Conservation (phyloP, 2,113 vertebrate genomes). For the Isichthys henryi region DNA sequence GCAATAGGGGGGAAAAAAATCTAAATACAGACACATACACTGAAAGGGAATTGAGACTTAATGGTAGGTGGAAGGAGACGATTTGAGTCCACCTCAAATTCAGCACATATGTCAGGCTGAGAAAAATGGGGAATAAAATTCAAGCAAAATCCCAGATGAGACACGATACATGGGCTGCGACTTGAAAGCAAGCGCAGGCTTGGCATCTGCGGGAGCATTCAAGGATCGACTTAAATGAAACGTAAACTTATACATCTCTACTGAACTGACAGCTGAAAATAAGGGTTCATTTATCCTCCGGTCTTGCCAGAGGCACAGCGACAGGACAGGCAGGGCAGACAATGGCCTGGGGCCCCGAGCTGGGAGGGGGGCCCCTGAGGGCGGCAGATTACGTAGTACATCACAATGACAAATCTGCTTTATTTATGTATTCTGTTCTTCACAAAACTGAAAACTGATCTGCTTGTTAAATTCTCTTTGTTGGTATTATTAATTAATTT, state of each 20-base stretch:
- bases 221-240: neutral
- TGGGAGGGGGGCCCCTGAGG: neutral
- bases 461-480: neutral
- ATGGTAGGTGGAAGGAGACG: neutral
- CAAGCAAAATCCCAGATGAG: neutral
- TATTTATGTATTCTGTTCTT: neutral
- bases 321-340: neutral
- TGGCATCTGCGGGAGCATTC: neutral
- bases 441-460: neutral
- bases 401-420: neutral
- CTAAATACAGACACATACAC: neutral
- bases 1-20: neutral
- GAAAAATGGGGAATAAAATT: neutral
- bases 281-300: neutral
- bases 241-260: neutral
- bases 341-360: neutral
- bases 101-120: slow-evolving; percentile 1
- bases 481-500: neutral
- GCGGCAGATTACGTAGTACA: neutral
- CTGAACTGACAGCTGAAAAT: neutral
- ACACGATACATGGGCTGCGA: neutral
- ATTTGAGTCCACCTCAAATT: neutral
- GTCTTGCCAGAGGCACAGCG: neutral
- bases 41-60: neutral
- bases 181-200: neutral